These are phyloP conservation scores for Pan troglodytes DNA, from an alignment of 2,113 vertebrate genomes.

Conservation along the genomic window NHGRI_mPanTro3-v2.1_pri NC_072402.2:168225501-168226000, in stretches of 20 bases:
- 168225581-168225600: too few species aligned
- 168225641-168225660: not conserved
- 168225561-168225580: not conserved
- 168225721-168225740: conserved; percentile 70
- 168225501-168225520: not conserved
- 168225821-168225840: conserved; percentile 34
- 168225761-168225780: conserved; percentile 70
- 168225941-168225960: conserved; percentile 33
- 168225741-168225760: conserved; percentile 76
- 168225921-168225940: conserved; percentile 60
- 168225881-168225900: not conserved
- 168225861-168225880: not conserved
- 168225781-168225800: conserved; percentile 67
- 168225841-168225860: conserved; percentile 50
- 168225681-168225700: conserved; percentile 60
- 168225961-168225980: not conserved
- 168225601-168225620: not conserved
- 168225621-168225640: not conserved
- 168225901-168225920: not conserved
- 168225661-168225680: conserved; percentile 23
- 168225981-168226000: not conserved
- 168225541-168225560: not conserved
- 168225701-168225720: conserved; percentile 75
- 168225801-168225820: conserved; percentile 46
- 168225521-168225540: not conserved